Conservation (phyloP, 2,113 vertebrate genomes). For the Dasyornis broadbenti region DNA sequence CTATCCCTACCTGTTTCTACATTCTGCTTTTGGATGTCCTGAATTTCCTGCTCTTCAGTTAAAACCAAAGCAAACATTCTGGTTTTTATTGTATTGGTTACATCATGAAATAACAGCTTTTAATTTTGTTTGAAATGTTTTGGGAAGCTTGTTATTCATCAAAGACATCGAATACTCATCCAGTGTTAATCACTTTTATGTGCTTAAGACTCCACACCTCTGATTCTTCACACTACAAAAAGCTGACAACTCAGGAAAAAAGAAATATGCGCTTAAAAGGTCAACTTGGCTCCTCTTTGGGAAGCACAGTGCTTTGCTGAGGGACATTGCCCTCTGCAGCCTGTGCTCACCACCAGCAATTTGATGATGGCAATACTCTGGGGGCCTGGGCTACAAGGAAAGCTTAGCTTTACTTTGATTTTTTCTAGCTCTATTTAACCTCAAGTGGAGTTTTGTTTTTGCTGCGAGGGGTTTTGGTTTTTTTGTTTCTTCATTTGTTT, state of each 20-base stretch:
- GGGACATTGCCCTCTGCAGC: slow-evolving; percentile 34
- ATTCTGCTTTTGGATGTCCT: not conserved
- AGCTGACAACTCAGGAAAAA: not conserved
- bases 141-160: not conserved
- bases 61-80: not conserved
- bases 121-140: not conserved
- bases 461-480: rapidly evolving
- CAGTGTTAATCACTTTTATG: not conserved
- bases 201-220: not conserved
- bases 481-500: not conserved
- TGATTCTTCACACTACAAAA: not conserved
- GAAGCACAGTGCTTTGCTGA: not conserved
- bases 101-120: not conserved
- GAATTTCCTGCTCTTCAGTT: not conserved
- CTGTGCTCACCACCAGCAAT: not conserved
- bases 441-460: not conserved
- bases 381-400: not conserved
- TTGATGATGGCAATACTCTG: not conserved
- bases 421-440: not conserved
- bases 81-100: not conserved
- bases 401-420: not conserved
- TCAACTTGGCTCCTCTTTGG: not conserved
- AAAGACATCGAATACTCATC: not conserved
- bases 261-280: not conserved
- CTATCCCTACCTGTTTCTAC: not conserved